Conservation (phyloP, 2,888 invertebrate genomes). For the Acanthosepion pharaonis region DNA sequence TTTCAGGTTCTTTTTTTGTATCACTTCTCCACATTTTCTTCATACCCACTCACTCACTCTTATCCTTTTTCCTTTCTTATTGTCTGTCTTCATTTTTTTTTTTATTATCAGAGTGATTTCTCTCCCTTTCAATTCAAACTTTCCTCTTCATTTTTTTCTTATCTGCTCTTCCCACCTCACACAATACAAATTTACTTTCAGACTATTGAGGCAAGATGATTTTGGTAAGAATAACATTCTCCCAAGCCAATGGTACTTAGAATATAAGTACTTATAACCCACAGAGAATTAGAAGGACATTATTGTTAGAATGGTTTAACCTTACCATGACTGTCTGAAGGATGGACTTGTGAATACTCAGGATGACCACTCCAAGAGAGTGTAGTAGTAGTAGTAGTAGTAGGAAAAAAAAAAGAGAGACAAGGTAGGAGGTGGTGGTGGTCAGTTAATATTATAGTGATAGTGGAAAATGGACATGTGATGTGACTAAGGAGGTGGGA, state of each 20-base stretch:
- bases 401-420: background rate
- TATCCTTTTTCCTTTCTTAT: background rate
- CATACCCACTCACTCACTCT: background rate
- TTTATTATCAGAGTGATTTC: background rate
- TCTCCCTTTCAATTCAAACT: background rate
- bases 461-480: background rate
- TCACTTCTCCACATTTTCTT: background rate
- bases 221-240: constrained; percentile 6
- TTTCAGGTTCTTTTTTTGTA: background rate
- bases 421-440: background rate
- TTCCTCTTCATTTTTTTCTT: background rate
- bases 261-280: constrained; percentile 33
- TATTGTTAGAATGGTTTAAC: constrained; percentile 23
- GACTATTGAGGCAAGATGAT: background rate
- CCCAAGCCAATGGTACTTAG: constrained; percentile 23
- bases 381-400: background rate
- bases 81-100: background rate
- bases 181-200: constrained; percentile 22
- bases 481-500: background rate
- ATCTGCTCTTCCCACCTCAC: background rate
- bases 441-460: background rate
- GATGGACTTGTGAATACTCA: background rate
- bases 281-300: constrained; percentile 12
- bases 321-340: constrained; percentile 13
- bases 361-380: background rate